These are phyloP conservation scores for Falco punctatus DNA, from an alignment of 2,113 vertebrate genomes.

Conservation along the genomic window DNA sequence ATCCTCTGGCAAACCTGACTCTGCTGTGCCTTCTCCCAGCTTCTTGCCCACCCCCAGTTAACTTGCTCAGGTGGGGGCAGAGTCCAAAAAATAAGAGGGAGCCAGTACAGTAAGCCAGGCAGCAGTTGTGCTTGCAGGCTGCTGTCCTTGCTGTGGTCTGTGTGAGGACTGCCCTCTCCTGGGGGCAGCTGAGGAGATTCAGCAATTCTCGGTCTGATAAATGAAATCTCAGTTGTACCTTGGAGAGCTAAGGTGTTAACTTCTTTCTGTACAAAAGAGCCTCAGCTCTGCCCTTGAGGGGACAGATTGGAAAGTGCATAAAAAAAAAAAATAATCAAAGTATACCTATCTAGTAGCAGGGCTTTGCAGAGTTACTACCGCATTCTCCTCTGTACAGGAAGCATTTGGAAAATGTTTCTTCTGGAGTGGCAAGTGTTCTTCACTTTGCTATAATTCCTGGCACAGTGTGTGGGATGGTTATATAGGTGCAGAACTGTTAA, in stretches of 20 bases:
- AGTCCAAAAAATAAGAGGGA: neutral
- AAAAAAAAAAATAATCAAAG: neutral
- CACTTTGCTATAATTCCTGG: neutral
- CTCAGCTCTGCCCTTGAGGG: neutral
- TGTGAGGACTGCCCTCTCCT: slow-evolving; percentile 4
- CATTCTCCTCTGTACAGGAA: fast-evolving
- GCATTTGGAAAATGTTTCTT: neutral
- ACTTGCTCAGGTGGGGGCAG: neutral
- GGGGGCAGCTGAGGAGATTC: neutral
- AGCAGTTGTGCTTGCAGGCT: neutral
- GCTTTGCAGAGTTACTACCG: neutral
- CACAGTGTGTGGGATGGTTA: neutral
- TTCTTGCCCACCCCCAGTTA: neutral
- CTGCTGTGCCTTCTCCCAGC: neutral
- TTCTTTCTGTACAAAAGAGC: neutral
- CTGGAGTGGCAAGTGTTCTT: neutral
- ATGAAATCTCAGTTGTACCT: fast-evolving
- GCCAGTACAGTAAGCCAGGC: fast-evolving
- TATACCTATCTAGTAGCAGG: neutral
- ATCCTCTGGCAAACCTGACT: neutral
- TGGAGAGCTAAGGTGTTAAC: fast-evolving
- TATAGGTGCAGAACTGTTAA: neutral
- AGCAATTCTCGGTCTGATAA: fast-evolving
- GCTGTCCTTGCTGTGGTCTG: neutral
- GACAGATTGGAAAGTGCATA: neutral